Base-by-base conservation (phyloP, 2,888 invertebrate genomes). In the Imbricaverruca yamaguchii region DNA sequence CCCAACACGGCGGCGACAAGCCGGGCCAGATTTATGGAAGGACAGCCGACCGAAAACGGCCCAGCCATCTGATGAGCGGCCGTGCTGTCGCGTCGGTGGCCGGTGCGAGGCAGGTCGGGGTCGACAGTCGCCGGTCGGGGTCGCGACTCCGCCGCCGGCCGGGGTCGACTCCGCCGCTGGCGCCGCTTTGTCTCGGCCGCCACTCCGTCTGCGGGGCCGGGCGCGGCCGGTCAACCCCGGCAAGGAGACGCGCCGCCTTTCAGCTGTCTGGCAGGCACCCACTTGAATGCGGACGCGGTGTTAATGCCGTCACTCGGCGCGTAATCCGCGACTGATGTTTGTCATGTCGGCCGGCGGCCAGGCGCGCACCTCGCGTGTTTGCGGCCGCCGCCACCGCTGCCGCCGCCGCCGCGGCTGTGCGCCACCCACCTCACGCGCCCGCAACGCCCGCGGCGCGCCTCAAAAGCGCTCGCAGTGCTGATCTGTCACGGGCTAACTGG, bases 401-500 rank as follows among this genome's bases (percentile, higher is more conserved):
- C 67, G 25, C 25, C n/a, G 67, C 67, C 12, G 15, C 61, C 18
- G 8, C 67, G 0, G 67, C n/a, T 25, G 25, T 13, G 25, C 25
- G 25, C 25, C 67, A 25, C 67, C 23, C 25, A 25, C 25, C n/a
- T 11, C 67, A 10, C 11, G 67, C 67, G 25, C 25, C 67, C 25
- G 13, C 25, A 9, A 13, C 1, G 25, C 13, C 23, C 25, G n/a
- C 67, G 25, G 23, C 67, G 67, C 11, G 25, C 67, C 67, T 13
- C 9, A n/a, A n/a, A 3, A 67, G 25, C 67, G 25, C 25, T n/a
- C 67, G 12, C 25, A 67, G 67, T 25, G 67, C 67, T 25, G 11
- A 67, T 67, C 67, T 67, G 25, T 67, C 67, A 67, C 67, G 67
- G 67, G 25, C 67, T 67, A 67, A 67, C 67, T 67, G 9, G n/a